Evolutionary conservation across 2,797 vertebrate species (phyloP).

Genomic region (Cynodonichthys magdalenae): DNA sequence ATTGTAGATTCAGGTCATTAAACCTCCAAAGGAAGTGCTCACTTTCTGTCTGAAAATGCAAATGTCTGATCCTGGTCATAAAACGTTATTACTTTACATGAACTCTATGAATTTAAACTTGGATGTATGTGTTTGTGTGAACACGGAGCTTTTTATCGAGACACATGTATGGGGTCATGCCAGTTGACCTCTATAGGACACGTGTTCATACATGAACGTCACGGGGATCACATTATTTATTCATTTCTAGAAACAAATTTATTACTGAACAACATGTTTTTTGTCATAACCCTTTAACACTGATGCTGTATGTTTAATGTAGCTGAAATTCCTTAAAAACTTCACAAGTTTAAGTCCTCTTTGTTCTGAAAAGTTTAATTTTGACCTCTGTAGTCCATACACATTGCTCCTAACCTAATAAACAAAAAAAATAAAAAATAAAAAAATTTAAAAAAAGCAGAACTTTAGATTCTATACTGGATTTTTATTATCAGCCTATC

Average conservation of each 20-base stretch:
- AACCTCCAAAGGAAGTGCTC: background rate
- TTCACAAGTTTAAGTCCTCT: background rate
- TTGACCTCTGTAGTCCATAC: no score
- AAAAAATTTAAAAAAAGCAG: no score
- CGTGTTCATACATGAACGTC: background rate
- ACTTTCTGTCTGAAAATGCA: background rate
- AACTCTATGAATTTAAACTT: background rate
- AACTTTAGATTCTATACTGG: background rate
- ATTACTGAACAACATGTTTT: background rate
- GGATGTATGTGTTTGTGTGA: background rate
- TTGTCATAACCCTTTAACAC: no score
- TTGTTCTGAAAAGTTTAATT: background rate
- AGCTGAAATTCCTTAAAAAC: background rate
- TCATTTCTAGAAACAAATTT: background rate
- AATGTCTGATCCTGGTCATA: background rate
- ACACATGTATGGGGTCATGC: background rate
- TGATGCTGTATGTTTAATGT: no score
- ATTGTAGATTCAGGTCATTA: slow-evolving; percentile 1
- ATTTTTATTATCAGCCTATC: background rate
- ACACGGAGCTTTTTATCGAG: background rate
- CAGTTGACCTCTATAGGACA: background rate
- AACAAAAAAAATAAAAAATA: no score
- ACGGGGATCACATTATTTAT: background rate
- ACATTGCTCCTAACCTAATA: no score
- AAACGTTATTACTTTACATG: background rate